Percentiles rank a stretch among this genome's conserved stretches.
These are phyloP conservation scores for Ceryle rudis DNA, from an alignment of 2,797 vertebrate species.

Conservation along the genomic window DNA sequence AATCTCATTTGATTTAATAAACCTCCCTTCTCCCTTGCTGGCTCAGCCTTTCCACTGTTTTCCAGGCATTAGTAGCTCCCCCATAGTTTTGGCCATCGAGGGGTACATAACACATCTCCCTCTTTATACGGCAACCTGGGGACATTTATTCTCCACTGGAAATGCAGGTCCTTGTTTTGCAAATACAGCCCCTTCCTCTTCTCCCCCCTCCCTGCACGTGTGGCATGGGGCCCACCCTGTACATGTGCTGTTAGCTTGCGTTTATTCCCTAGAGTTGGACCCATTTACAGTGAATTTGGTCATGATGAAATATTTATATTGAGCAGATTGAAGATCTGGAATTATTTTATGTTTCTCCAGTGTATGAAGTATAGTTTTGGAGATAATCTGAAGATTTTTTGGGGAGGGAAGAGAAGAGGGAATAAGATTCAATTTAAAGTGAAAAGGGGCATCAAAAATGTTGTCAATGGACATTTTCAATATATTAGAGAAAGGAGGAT, in stretches of 20 bases:
- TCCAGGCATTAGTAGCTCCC: background rate
- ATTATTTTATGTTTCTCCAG: background rate
- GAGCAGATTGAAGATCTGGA: background rate
- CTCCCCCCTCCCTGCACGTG: accelerated
- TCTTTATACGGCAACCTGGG: accelerated
- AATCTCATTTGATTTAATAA: conserved; percentile 69
- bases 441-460: background rate
- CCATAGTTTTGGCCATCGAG: background rate
- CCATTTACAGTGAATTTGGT: background rate
- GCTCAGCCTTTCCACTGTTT: background rate
- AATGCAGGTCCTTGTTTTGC: background rate
- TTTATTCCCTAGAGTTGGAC: background rate
- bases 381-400: background rate
- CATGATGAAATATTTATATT: background rate
- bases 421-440: background rate
- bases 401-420: background rate
- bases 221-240: background rate
- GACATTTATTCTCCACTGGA: background rate
- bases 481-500: background rate
- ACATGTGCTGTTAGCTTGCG: accelerated
- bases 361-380: background rate
- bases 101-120: background rate
- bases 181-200: background rate
- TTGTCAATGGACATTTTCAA: conserved; percentile 14
- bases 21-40: background rate